Conservation (phyloP, 1,140 invertebrate species). For the Eufriesea mexicana region DNA sequence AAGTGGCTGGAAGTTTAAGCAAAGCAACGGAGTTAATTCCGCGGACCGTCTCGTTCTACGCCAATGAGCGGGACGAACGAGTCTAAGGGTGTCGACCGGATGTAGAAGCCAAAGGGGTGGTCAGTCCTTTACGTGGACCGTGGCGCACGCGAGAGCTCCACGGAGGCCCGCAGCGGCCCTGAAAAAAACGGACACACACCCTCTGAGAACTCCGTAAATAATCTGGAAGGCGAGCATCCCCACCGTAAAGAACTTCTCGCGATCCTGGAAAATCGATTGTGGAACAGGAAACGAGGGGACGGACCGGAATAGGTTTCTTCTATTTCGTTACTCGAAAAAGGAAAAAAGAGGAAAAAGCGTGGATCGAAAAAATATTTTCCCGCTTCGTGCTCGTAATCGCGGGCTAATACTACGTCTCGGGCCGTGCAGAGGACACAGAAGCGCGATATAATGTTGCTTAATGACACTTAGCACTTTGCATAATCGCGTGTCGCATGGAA, state of each 20-base stretch:
- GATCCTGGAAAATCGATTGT: constrained; percentile 63
- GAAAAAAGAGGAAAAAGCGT: not conserved
- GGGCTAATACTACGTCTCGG: too few species aligned
- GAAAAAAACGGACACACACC: constrained; percentile 61
- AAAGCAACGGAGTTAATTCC: too few species aligned
- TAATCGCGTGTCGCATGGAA: constrained; percentile 12
- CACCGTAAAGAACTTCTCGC: constrained; percentile 33
- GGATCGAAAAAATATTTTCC: not conserved
- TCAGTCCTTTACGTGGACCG: constrained; percentile 37
- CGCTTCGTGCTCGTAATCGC: not conserved
- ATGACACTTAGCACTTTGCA: constrained; percentile 10
- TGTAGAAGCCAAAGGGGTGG: constrained; percentile 68
- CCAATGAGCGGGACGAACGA: constrained; percentile 67
- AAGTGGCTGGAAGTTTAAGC: too few species aligned
- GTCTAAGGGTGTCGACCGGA: constrained; percentile 64
- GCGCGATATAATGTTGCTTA: not conserved
- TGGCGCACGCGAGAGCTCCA: constrained; percentile 58
- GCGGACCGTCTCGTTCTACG: constrained; percentile 36
- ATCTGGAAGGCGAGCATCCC: constrained; percentile 59
- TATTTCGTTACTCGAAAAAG: constrained; percentile 14
- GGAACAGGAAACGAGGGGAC: constrained; percentile 23
- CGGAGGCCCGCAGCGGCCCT: constrained; percentile 23
- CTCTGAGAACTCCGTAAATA: constrained; percentile 68
- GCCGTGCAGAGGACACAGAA: not conserved
- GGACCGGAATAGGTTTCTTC: constrained; percentile 23